These are phyloP conservation scores for Halictus ligatus DNA, from an alignment of 2,888 invertebrate species.

Conservation along the genomic window DNA sequence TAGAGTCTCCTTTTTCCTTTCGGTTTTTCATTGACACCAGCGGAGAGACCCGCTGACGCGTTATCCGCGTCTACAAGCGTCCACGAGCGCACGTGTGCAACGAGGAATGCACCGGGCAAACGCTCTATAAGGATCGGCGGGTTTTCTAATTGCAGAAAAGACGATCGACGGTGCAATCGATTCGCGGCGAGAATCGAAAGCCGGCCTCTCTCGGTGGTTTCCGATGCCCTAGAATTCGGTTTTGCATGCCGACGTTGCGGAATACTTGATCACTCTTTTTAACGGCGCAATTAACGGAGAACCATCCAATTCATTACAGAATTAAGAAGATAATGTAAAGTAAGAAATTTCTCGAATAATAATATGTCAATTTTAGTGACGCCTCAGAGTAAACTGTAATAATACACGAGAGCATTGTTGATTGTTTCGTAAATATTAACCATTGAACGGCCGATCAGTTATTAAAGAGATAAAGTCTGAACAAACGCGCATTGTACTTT, in stretches of 20 bases:
- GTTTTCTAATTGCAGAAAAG: slow-evolving; percentile 58
- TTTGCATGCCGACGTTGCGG: neutral
- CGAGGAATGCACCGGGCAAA: neutral
- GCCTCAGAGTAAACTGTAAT: too few species aligned
- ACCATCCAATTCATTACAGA: neutral
- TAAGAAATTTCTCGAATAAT: too few species aligned
- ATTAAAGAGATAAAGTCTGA: neutral
- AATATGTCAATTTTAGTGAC: too few species aligned
- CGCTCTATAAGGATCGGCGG: slow-evolving; percentile 45
- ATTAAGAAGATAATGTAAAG: too few species aligned
- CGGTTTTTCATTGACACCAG: slow-evolving; percentile 35
- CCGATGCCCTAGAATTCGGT: slow-evolving; percentile 32
- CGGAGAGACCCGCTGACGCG: neutral
- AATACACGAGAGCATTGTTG: too few species aligned
- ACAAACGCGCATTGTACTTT: too few species aligned
- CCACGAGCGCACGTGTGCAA: slow-evolving; percentile 3
- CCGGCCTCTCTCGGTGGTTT: neutral
- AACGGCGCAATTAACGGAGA: neutral
- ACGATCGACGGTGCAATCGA: slow-evolving; percentile 28
- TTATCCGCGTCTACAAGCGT: slow-evolving; percentile 2
- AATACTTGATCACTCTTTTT: neutral
- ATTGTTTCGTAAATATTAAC: too few species aligned
- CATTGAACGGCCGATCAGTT: too few species aligned
- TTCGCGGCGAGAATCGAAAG: slow-evolving; percentile 21
- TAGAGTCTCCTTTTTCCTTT: slow-evolving; percentile 27